A percentile compares a stretch with the other conserved stretches of the same genome.
Conservation (phyloP, 2,888 invertebrate species). For the Crocallis elinguaria region DNA sequence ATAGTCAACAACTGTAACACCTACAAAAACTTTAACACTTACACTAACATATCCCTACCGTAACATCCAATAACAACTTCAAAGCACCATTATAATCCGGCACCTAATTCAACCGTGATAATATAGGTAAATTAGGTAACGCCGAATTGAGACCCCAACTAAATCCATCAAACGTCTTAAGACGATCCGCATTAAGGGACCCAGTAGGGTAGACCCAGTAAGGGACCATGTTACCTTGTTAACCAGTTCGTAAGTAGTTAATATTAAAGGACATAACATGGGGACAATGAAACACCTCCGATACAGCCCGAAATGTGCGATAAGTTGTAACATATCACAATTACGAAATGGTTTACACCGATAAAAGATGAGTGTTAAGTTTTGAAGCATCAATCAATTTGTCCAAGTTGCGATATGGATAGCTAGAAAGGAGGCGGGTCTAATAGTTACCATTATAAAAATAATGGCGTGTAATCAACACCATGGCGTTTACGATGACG, state of each 20-base stretch:
- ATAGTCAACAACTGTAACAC: neutral
- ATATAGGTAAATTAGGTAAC: no score
- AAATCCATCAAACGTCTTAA: slow-evolving; percentile 49
- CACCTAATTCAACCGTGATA: slow-evolving; percentile 11
- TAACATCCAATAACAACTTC: slow-evolving; percentile 17
- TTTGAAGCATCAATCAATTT: no score
- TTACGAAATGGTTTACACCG: no score
- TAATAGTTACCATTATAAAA: no score
- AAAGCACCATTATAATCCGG: slow-evolving; percentile 3
- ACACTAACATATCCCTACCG: neutral
- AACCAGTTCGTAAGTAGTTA: slow-evolving; percentile 12
- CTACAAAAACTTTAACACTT: neutral
- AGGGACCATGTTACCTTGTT: slow-evolving; percentile 29
- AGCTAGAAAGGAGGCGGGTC: no score
- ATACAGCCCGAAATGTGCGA: no score
- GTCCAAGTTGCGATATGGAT: no score
- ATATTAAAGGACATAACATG: neutral
- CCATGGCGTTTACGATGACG: no score
- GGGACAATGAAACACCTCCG: no score
- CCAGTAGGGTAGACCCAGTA: slow-evolving; percentile 34
- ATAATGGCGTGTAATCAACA: no score
- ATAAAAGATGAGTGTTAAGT: no score
- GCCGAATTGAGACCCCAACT: slow-evolving; percentile 14
- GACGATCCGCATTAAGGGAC: slow-evolving; percentile 47
- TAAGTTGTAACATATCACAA: no score